These are phyloP conservation scores for Conopomorpha cramerella DNA, from an alignment of 1,140 invertebrate species.

Conservation along the genomic window DNA sequence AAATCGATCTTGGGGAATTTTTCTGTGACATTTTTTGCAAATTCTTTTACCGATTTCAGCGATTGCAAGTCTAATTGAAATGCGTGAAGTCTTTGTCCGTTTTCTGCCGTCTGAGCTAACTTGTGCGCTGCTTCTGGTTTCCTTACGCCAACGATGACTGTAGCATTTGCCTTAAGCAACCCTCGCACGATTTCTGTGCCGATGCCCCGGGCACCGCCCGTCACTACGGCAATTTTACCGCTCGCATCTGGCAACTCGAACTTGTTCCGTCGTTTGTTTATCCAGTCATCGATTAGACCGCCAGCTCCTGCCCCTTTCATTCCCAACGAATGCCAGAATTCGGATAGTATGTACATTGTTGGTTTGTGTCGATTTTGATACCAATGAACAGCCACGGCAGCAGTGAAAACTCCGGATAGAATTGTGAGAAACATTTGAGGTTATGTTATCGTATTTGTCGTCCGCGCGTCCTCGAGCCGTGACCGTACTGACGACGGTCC, in stretches of 20 bases:
- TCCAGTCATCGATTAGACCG: constrained; percentile 47
- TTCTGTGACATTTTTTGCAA: constrained; percentile 69
- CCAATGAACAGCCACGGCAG: constrained; percentile 31
- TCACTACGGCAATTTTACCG: constrained; percentile 80
- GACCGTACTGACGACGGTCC: too few species aligned
- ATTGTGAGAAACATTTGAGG: too few species aligned
- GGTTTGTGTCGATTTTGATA: constrained; percentile 46
- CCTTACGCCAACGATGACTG: constrained; percentile 83
- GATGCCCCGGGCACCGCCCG: constrained; percentile 86
- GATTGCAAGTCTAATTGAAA: constrained; percentile 65
- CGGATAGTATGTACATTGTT: constrained; percentile 32
- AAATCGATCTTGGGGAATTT: constrained; percentile 71
- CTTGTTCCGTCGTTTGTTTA: constrained; percentile 39
- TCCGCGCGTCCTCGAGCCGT: too few species aligned
- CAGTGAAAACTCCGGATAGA: too few species aligned
- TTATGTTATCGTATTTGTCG: too few species aligned
- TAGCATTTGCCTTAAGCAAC: constrained; percentile 78
- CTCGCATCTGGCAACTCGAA: constrained; percentile 38
- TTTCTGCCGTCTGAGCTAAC: constrained; percentile 57
- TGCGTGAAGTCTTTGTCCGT: constrained; percentile 32
- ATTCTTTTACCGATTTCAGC: constrained; percentile 76
- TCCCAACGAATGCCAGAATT: constrained; percentile 32
- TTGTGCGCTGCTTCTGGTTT: constrained; percentile 65
- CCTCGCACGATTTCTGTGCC: constrained; percentile 80
- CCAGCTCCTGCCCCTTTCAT: constrained; percentile 45